Percentiles rank a stretch among this genome's conserved stretches.
These are phyloP conservation scores for Poecilia latipinna DNA, from an alignment of 2,113 vertebrate species.

Conservation along the genomic window DNA sequence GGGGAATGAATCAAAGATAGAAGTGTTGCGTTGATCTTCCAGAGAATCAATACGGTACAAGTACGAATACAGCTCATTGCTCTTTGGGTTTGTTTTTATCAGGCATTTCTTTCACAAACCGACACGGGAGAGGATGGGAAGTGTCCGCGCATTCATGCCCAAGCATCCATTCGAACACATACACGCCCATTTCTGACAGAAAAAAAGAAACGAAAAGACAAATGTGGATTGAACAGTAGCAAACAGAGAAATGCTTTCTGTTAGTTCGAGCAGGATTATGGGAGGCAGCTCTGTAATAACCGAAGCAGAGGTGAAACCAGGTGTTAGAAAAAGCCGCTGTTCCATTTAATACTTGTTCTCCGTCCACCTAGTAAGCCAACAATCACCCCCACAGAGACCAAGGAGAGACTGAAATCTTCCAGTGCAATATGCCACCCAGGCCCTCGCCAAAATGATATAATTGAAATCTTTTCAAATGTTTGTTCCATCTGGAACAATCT, in stretches of 20 bases:
- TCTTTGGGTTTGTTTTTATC: constrained; percentile 40
- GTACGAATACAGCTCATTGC: constrained; percentile 42
- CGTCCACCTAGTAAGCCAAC: constrained; percentile 55
- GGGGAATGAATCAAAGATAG: constrained; percentile 70
- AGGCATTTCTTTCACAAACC: constrained; percentile 15
- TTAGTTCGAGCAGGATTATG: constrained; percentile 43
- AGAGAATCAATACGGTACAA: constrained; percentile 60
- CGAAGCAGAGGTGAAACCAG: constrained; percentile 37
- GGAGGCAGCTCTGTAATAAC: constrained; percentile 41
- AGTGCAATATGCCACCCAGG: constrained; percentile 54
- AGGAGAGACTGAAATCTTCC: constrained; percentile 40
- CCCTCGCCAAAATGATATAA: constrained; percentile 53
- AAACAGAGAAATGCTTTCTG: constrained; percentile 7
- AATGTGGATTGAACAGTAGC: background rate
- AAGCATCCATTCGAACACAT: constrained; percentile 31
- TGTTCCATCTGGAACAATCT: constrained; percentile 57
- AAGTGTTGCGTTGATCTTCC: constrained; percentile 65
- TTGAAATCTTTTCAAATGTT: constrained; percentile 65
- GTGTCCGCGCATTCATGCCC: constrained; percentile 11
- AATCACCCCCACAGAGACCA: constrained; percentile 42
- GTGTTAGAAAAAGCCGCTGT: constrained; percentile 45
- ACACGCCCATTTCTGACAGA: constrained; percentile 37
- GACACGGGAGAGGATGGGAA: constrained; percentile 36
- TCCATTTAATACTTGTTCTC: constrained; percentile 49
- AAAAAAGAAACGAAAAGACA: constrained; percentile 13